Evolutionary conservation across 2,888 invertebrate genomes (phyloP).

Genomic region (Heliconius ismenius): DNA sequence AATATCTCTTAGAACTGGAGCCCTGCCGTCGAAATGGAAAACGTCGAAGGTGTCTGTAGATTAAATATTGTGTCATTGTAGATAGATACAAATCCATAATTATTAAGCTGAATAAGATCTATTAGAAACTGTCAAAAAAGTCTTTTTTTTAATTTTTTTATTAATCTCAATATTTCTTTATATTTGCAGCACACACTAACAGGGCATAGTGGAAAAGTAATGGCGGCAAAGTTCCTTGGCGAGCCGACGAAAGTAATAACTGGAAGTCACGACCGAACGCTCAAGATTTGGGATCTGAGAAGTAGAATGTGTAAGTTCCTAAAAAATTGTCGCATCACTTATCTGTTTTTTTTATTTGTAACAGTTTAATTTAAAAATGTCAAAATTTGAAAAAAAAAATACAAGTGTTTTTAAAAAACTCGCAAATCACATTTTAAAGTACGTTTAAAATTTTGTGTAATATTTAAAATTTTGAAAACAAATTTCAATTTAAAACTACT

Average conservation of each 20-base stretch:
- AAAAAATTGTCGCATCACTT: neutral
- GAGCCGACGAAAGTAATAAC: slow-evolving; percentile 96
- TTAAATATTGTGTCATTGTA: neutral
- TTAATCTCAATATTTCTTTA: slow-evolving; percentile 1
- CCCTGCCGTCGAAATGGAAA: neutral
- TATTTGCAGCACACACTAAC: slow-evolving; percentile 90
- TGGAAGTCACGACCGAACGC: slow-evolving; percentile 98
- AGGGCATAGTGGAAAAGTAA: slow-evolving; percentile 98
- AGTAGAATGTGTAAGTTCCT: slow-evolving; percentile 84
- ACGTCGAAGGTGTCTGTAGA: too few relatives aligned
- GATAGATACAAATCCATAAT: neutral
- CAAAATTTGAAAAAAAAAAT: neutral
- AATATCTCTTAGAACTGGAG: slow-evolving; percentile 50
- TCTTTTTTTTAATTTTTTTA: too few relatives aligned
- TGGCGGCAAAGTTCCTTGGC: slow-evolving; percentile 97
- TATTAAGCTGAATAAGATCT: neutral
- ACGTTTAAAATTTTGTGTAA: too few relatives aligned
- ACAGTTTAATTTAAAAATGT: neutral
- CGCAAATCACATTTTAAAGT: too few relatives aligned
- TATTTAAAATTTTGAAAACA: neutral
- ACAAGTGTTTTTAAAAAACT: too few relatives aligned
- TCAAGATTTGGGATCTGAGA: slow-evolving; percentile 99
- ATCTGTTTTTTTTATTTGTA: neutral
- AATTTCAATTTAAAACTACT: neutral
- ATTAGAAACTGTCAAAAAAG: neutral